Conservation (phyloP, 2,113 vertebrate species). For the Odobenus rosmarus region DNA sequence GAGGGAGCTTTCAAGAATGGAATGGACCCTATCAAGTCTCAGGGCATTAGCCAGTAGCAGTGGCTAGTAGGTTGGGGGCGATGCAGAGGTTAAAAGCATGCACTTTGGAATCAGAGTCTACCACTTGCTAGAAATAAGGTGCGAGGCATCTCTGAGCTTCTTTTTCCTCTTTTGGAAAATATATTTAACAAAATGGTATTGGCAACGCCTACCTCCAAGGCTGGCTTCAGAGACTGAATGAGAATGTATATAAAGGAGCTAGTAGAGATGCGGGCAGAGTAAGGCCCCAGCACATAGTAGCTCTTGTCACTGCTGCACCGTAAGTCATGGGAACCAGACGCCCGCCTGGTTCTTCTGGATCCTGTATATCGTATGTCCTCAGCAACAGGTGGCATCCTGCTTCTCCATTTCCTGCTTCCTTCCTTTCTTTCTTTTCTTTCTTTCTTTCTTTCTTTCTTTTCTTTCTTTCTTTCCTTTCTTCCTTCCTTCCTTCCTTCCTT, state of each 20-base stretch:
- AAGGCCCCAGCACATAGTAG: rapidly evolving
- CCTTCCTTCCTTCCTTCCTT: neutral
- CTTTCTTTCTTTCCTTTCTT: rapidly evolving
- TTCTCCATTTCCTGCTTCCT: neutral
- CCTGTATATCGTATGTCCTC: rapidly evolving
- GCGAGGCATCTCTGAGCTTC: neutral
- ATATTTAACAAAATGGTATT: neutral
- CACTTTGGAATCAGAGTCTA: neutral
- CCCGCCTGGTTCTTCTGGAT: neutral
- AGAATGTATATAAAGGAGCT: neutral
- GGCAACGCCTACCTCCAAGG: neutral
- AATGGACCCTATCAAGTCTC: neutral
- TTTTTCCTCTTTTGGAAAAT: neutral
- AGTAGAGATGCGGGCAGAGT: neutral
- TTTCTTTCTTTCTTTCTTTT: neutral
- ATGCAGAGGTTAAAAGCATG: neutral
- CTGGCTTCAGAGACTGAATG: neutral
- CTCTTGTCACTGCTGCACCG: neutral
- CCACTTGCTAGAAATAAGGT: neutral
- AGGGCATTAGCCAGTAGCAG: neutral
- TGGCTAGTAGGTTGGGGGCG: neutral
- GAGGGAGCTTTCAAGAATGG: neutral
- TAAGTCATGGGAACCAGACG: neutral
- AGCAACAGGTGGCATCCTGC: neutral
- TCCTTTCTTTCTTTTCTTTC: neutral